Base-by-base conservation (phyloP, 2,113 vertebrate genomes). In the Archilochus colubris region DNA sequence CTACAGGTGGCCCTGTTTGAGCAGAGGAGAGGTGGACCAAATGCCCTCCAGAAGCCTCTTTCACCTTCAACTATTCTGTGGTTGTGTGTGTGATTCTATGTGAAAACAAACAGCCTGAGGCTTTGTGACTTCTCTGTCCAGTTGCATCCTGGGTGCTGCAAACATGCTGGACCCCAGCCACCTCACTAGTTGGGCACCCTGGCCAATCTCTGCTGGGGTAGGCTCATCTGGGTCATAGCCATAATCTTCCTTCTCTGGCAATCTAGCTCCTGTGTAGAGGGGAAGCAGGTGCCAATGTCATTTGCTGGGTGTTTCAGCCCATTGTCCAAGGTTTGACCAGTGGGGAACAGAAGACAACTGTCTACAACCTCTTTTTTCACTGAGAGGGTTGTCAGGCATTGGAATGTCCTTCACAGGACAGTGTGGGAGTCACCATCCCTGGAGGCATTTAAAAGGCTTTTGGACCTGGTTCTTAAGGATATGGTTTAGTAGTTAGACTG, bases 341-440 rank as follows among this genome's bases (percentile, higher is more conserved):
- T 0, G 0, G 51, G 73, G 24, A 72, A 63, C 0, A 6, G 69
- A 53, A 62, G 16, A 75, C 2, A 9, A 24, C 5, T 68, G 24
- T 40, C 53, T 16, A 3, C 40, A 40, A 40, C 40, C 40, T 40
- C 40, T 40, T 40, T 40, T 40, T 40, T 40, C 40, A 40, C 40
- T 13, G 40, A 40, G 40, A 40, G 40, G 12, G 40, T 40, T 13
- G 40, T 40, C 40, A 40, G 40, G 40, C 40, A 40, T 40, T 40
- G 40, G 40, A 40, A 40, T 13, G 11, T 11, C 40, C 40, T 40
- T 40, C 40, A 12, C 40, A 13, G 40, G 40, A 40, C 40, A 40
- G 4, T 40, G 40, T 11, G 12, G 40, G 40, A 40, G 40, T 40
- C 40, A 40, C 40, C 40, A 40, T 40, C 40, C 40, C 40, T 40